Evolutionary conservation across 2,888 invertebrate species (phyloP), one percentile per base, ranked within the genome.

Genomic region (Trachelus troglodyta): DNA sequence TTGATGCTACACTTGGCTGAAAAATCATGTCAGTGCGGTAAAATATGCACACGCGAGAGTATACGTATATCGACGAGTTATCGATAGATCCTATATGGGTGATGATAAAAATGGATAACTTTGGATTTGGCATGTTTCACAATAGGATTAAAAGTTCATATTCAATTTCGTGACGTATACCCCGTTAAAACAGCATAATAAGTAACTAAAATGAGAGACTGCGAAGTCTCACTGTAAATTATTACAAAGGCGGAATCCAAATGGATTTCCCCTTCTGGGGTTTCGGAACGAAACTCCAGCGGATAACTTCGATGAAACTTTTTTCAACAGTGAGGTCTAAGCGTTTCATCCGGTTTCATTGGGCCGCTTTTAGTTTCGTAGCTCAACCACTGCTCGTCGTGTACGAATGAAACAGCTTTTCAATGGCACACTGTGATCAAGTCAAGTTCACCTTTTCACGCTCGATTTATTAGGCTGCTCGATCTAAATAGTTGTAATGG

Each of bases 1-100:
- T 85, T 82, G 81, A 73, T 76, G 79, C 80, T 84, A 81, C 81
- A 82, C 83, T 85, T 84, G 80, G 82, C 79, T 81, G 77, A 84
- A 81, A 84, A 85, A 85, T 81, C 82, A 83, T 77, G 73, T 74
- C 80, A 35, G 69, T 76, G 79, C 77, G 80, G 79, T 79, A 84
- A 84, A 81, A 80, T 77, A 83, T 76, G 78, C 40, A 69, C 76
- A 37, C 69, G 37, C 69, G 23, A 6, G 23, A 56, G 23, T 56
- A 56, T 9, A 35, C 35, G 35, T 35, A 23, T 56, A 56, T 56
- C 23, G 40, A 56, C 9, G 40, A 56, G 23, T 23, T 56, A 56
- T 56, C 9, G 23, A 23, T 40, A 56, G 40, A 56, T 23, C 23
- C 6, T 23, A 6, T 56, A 23, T 56, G 23, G 23, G 40, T 23